A percentile compares a stretch with the other conserved stretches of the same genome.
phyloP scores from a whole-genome alignment of 2,797 vertebrate species.

The Tapirus indicus region DNA sequence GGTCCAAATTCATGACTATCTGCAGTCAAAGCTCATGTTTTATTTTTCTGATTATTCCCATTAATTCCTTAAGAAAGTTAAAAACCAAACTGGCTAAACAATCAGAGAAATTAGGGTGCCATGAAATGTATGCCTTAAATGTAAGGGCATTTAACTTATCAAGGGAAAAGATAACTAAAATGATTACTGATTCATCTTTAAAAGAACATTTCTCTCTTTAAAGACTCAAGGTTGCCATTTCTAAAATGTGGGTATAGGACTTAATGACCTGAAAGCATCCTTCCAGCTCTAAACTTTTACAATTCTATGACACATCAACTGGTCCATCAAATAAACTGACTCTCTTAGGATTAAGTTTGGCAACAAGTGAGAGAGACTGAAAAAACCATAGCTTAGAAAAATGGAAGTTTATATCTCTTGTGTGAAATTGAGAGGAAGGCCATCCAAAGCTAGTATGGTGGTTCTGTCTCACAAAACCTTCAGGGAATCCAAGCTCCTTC shows the following conservation, averaged over 20 bases:
- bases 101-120: not conserved
- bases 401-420: not conserved
- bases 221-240: not conserved
- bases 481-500: not conserved
- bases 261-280: not conserved
- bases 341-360: not conserved
- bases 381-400: not conserved
- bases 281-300: not conserved
- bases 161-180: not conserved
- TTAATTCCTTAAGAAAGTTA: not conserved
- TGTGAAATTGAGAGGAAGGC: not conserved
- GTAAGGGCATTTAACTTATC: not conserved
- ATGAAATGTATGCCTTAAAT: not conserved
- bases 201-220: not conserved
- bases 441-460: not conserved
- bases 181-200: not conserved
- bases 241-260: not conserved
- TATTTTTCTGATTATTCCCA: conserved; percentile 10
- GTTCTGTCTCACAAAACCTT: not conserved
- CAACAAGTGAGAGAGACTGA: not conserved
- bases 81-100: not conserved
- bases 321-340: not conserved
- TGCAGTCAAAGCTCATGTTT: not conserved
- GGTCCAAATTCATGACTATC: not conserved
- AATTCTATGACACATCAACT: not conserved